Evolutionary conservation across 2,888 invertebrate genomes (phyloP).

Genomic region (Biston betularia): DNA sequence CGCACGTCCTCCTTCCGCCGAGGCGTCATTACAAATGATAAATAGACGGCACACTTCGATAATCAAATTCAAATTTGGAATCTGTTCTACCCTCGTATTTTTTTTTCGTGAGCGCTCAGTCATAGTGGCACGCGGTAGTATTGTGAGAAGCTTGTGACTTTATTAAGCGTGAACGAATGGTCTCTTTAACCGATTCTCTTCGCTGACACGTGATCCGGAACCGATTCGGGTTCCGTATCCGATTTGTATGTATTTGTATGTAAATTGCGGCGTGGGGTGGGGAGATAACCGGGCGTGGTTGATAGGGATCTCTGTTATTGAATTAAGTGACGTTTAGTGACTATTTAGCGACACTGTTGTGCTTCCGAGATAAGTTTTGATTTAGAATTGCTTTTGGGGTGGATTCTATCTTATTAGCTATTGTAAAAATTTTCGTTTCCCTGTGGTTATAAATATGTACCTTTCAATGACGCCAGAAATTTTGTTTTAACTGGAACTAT

Average conservation of each 20-base stretch:
- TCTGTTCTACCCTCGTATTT: conserved; percentile 79
- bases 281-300: conserved; percentile 77
- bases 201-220: conserved; percentile 88
- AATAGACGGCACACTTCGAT: conserved; percentile 85
- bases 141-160: conserved; percentile 85
- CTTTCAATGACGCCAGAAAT: background rate
- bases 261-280: conserved; percentile 78
- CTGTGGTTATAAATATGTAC: background rate
- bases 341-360: conserved; percentile 54
- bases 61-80: conserved; percentile 87
- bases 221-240: conserved; percentile 78
- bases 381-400: conserved; percentile 38
- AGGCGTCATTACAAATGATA: conserved; percentile 84
- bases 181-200: conserved; percentile 85
- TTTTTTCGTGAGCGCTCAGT: conserved; percentile 59
- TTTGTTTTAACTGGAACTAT: too few species aligned
- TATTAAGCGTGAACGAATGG: conserved; percentile 84
- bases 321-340: conserved; percentile 79
- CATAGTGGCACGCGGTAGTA: conserved; percentile 65
- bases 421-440: conserved; percentile 14
- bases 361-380: conserved; percentile 44
- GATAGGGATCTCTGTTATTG: conserved; percentile 80
- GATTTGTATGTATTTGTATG: conserved; percentile 83
- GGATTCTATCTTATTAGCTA: conserved; percentile 18
- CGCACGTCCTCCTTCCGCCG: conserved; percentile 71